Evolutionary conservation across 2,797 vertebrate species (phyloP).

Genomic region (Philypnodon macrostomus): DNA sequence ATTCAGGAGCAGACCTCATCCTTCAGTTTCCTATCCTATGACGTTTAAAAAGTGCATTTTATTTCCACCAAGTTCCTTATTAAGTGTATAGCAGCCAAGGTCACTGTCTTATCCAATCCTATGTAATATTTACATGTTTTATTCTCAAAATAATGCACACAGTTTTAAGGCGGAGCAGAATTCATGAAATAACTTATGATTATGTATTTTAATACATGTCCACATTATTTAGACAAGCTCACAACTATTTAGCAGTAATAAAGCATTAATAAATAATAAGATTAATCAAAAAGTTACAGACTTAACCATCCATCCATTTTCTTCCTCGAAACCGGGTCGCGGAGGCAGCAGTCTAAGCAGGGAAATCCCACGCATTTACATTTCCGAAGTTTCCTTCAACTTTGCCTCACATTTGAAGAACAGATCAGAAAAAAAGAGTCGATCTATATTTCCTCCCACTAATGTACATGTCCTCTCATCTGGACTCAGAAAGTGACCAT

Average conservation of each 20-base stretch:
- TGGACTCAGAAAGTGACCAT: not conserved
- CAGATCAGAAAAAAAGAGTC: not conserved
- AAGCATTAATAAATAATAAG: no score
- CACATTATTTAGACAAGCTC: no score
- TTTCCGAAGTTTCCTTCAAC: no score
- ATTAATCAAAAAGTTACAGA: no score
- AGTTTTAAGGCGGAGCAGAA: not conserved
- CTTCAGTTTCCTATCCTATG: conserved; percentile 4
- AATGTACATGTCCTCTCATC: conserved; percentile 5
- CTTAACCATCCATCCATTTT: no score
- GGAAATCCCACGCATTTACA: no score
- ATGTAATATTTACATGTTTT: not conserved
- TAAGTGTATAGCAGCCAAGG: not conserved
- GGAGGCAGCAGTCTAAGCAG: no score
- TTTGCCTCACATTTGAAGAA: no score
- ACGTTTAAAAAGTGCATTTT: conserved; percentile 7
- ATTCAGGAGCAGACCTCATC: conserved; percentile 9
- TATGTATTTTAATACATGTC: no score
- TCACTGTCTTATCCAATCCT: not conserved
- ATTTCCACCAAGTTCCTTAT: conserved; percentile 4
- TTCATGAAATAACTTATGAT: no score
- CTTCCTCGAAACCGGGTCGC: no score
- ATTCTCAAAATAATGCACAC: not conserved
- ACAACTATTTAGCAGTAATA: no score
- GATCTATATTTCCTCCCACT: not conserved